A percentile compares a stretch with the other conserved stretches of the same genome.
Conservation (phyloP, 2,888 invertebrate species). For the Chesias legatella region DNA sequence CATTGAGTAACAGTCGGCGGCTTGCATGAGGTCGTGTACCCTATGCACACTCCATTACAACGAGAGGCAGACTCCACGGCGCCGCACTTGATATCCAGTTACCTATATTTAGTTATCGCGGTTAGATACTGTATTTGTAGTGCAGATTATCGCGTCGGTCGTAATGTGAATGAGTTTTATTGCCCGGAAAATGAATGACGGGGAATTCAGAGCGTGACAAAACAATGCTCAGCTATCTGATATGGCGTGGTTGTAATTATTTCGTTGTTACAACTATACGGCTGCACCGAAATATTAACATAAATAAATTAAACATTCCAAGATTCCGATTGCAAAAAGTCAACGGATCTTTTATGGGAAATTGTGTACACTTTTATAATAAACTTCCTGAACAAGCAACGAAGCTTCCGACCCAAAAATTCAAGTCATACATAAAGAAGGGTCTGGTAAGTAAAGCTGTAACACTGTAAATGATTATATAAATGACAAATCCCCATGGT, state of each 20-base stretch:
- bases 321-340: no score
- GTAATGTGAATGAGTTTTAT: conserved; percentile 52
- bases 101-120: conserved; percentile 57
- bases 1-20: conserved; percentile 59
- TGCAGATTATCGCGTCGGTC: conserved; percentile 40
- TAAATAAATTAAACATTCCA: no score
- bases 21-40: conserved; percentile 63
- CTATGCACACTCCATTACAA: conserved; percentile 49
- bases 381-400: no score
- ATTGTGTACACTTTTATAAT: no score
- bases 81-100: conserved; percentile 53
- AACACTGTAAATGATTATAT: no score
- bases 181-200: conserved; percentile 45
- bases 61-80: conserved; percentile 55
- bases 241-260: conserved; percentile 38
- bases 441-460: no score
- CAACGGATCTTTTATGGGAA: no score
- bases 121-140: conserved; percentile 39
- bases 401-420: no score
- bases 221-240: conserved; percentile 54
- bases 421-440: no score
- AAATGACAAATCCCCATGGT: no score
- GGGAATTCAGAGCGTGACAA: conserved; percentile 68
- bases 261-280: conserved; percentile 14
- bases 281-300: no score